Percentiles rank a stretch among this genome's conserved stretches.
Conservation (phyloP, 2,888 invertebrate species). For the Trachelus stipa region DNA sequence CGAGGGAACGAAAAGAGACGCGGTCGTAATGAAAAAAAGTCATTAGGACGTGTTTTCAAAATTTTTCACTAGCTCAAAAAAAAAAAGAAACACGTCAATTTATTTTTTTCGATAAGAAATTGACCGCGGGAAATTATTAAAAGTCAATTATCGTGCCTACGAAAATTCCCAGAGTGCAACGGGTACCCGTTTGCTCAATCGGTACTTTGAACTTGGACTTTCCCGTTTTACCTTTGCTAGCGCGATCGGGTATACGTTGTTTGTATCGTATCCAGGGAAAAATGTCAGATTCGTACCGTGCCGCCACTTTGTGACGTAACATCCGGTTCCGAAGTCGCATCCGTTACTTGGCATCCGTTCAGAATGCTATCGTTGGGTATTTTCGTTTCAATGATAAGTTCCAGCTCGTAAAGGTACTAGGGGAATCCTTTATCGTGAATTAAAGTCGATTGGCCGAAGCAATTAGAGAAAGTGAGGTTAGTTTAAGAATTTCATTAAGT, state of each 20-base stretch:
- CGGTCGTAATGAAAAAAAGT: not conserved
- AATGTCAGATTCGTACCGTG: not conserved
- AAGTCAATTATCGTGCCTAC: not conserved
- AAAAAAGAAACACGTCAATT: not conserved
- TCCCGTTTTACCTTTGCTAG: not conserved
- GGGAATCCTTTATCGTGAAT: not conserved
- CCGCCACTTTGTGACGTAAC: not conserved
- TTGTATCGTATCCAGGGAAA: not conserved
- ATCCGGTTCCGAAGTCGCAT: not conserved
- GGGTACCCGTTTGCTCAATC: not conserved
- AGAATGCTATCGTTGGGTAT: not conserved
- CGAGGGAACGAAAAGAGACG: not conserved
- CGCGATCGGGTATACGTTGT: not conserved
- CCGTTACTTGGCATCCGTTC: not conserved
- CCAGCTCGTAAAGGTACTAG: not conserved
- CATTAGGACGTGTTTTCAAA: not conserved
- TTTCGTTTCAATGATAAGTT: not conserved
- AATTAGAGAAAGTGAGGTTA: not conserved
- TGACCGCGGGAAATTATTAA: not conserved
- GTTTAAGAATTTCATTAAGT: not conserved
- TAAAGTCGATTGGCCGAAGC: not conserved
- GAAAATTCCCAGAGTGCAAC: not conserved
- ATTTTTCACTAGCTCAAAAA: not conserved
- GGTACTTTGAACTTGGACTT: not conserved
- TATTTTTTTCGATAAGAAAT: not conserved